phyloP scores from a whole-genome alignment of 2,888 invertebrate genomes.

The Dione vanillae region DNA sequence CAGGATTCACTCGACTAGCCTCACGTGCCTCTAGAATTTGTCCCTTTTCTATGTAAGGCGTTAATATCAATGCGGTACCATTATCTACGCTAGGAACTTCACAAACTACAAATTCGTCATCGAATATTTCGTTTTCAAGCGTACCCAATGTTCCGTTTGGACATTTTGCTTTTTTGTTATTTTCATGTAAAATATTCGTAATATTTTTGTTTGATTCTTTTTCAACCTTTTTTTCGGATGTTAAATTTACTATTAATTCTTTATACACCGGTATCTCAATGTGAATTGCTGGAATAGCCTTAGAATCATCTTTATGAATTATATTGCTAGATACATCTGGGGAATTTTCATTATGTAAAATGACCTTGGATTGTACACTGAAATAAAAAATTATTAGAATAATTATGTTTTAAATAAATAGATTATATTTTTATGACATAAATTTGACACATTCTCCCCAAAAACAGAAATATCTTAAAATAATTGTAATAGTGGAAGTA shows the following conservation, averaged over 20 bases:
- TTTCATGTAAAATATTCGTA: neutral
- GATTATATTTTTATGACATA: too few species aligned
- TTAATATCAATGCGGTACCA: constrained; percentile 60
- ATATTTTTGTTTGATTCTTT: neutral
- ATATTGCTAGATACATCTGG: constrained; percentile 29
- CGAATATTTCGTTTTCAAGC: constrained; percentile 32
- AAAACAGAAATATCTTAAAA: too few species aligned
- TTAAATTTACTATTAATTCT: constrained; percentile 26
- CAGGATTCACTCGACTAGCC: constrained; percentile 60
- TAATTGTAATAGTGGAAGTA: too few species aligned
- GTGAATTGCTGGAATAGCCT: constrained; percentile 16
- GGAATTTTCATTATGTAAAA: constrained; percentile 47
- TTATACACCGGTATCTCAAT: constrained; percentile 37
- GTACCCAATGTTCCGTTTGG: constrained; percentile 15
- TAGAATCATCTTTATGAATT: constrained; percentile 25
- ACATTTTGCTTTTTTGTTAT: neutral
- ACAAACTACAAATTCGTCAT: constrained; percentile 32
- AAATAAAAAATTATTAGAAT: constrained; percentile 41
- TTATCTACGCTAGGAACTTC: constrained; percentile 36
- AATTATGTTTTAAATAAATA: too few species aligned
- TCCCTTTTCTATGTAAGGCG: constrained; percentile 68
- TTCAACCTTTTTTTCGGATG: constrained; percentile 13
- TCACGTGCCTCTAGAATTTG: constrained; percentile 67
- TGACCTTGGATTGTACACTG: constrained; percentile 60
- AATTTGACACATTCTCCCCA: too few species aligned